phyloP scores from a whole-genome alignment of 1,140 invertebrate species.

The Drosophila simulans region DNA sequence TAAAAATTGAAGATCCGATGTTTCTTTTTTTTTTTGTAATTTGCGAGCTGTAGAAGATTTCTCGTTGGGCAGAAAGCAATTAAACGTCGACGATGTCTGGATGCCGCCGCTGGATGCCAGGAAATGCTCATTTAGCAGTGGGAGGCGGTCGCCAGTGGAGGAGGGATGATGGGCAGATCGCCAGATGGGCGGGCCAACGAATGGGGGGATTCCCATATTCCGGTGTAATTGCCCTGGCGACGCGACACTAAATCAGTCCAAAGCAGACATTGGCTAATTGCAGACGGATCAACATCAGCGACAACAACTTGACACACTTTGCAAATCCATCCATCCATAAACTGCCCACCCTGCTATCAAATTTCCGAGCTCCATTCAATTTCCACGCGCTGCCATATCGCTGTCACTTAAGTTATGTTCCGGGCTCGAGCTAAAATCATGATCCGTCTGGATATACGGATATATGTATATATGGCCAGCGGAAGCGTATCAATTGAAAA shows the following conservation, averaged over 20 bases:
- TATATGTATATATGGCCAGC: slow-evolving; percentile 29
- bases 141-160: slow-evolving; percentile 27
- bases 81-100: slow-evolving; percentile 69
- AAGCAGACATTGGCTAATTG: slow-evolving; percentile 73
- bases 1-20: slow-evolving; percentile 65
- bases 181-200: neutral
- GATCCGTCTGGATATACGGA: slow-evolving; percentile 10
- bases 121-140: slow-evolving; percentile 83
- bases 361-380: slow-evolving; percentile 37
- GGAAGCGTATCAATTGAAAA: slow-evolving; percentile 75
- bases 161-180: neutral
- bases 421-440: slow-evolving; percentile 64
- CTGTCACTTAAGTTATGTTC: slow-evolving; percentile 43
- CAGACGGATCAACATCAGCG: slow-evolving; percentile 49
- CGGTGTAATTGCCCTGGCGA: slow-evolving; percentile 72
- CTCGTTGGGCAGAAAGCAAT: slow-evolving; percentile 80
- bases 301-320: slow-evolving; percentile 76
- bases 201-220: slow-evolving; percentile 60
- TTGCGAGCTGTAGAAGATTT: slow-evolving; percentile 64
- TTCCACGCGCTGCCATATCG: slow-evolving; percentile 10
- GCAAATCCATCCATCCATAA: slow-evolving; percentile 45
- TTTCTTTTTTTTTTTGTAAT: slow-evolving; percentile 24
- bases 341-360: slow-evolving; percentile 28
- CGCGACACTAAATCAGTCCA: slow-evolving; percentile 79
- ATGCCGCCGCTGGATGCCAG: slow-evolving; percentile 81